phyloP scores from a whole-genome alignment of 2,888 invertebrate species.

The Portevinia maculata region DNA sequence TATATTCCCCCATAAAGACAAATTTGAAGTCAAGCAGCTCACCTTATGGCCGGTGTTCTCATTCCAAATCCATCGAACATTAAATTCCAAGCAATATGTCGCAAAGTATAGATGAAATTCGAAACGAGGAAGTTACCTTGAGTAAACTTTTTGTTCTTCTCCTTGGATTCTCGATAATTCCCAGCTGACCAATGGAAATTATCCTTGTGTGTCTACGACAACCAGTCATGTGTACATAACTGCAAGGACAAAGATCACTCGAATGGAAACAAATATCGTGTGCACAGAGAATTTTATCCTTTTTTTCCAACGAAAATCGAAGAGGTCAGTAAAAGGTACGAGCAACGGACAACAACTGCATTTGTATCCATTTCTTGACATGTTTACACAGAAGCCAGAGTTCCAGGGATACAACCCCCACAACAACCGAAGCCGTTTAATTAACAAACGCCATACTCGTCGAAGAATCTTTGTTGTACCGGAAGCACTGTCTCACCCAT shows the following conservation, averaged over 20 bases:
- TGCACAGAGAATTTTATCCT: neutral
- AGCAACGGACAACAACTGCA: neutral
- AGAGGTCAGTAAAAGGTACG: constrained; percentile 4
- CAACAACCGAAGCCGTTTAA: constrained; percentile 38
- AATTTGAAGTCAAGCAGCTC: too few species aligned
- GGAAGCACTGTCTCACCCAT: constrained; percentile 36
- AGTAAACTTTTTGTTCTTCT: constrained; percentile 46
- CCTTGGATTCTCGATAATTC: constrained; percentile 52
- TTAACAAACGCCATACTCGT: constrained; percentile 27
- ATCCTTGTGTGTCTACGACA: constrained; percentile 12
- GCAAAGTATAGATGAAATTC: constrained; percentile 41
- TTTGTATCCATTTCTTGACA: constrained; percentile 9
- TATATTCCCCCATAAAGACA: too few species aligned
- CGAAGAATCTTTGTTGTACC: constrained; percentile 21
- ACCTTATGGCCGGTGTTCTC: neutral
- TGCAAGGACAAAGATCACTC: constrained; percentile 63
- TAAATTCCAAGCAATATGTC: constrained; percentile 22
- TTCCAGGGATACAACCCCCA: constrained; percentile 29
- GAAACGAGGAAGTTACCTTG: constrained; percentile 72
- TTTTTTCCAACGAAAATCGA: constrained; percentile 34
- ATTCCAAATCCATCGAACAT: neutral
- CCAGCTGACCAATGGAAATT: constrained; percentile 25
- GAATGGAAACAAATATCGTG: constrained; percentile 53
- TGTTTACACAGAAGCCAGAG: constrained; percentile 41
- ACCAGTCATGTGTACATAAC: constrained; percentile 54